These are phyloP conservation scores for Autographa pulchrina DNA, from an alignment of 2,888 invertebrate genomes.

Conservation along the genomic window DNA sequence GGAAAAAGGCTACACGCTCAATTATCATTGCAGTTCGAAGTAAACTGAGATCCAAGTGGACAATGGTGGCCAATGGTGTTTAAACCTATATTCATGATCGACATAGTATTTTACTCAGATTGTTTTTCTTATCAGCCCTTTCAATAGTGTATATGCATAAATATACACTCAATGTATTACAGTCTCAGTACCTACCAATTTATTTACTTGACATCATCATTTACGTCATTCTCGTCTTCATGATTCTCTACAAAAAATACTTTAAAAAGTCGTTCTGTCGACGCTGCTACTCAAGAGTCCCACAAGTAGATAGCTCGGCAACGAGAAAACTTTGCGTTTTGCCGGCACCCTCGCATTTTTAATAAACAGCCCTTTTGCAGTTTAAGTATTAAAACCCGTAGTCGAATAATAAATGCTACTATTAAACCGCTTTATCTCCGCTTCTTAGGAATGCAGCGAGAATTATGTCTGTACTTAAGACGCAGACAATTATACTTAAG, in stretches of 20 bases:
- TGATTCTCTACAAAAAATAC: slow-evolving; percentile 19
- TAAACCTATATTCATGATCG: no score
- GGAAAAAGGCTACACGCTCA: slow-evolving; percentile 19
- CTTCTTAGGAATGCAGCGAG: slow-evolving; percentile 16
- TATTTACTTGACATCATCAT: no score
- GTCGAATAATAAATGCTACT: slow-evolving; percentile 12
- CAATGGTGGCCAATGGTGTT: background rate
- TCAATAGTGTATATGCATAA: no score
- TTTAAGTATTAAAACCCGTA: slow-evolving; percentile 19
- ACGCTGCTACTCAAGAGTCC: slow-evolving; percentile 34
- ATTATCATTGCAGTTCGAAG: background rate
- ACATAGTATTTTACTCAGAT: background rate
- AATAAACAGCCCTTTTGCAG: slow-evolving; percentile 24
- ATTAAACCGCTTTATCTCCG: slow-evolving; percentile 19
- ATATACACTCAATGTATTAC: no score
- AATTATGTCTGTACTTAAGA: slow-evolving; percentile 29
- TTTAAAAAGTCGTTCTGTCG: slow-evolving; percentile 12
- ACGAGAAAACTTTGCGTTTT: slow-evolving; percentile 26
- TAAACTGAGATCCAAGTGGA: background rate
- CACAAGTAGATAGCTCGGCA: slow-evolving; percentile 43
- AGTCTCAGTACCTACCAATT: no score
- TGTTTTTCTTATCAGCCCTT: no score
- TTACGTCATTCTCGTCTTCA: background rate
- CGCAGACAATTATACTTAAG: slow-evolving; percentile 25
- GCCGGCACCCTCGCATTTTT: slow-evolving; percentile 25